Base-by-base conservation (phyloP, 2,113 vertebrate species). In the Himantopus leucocephalus region DNA sequence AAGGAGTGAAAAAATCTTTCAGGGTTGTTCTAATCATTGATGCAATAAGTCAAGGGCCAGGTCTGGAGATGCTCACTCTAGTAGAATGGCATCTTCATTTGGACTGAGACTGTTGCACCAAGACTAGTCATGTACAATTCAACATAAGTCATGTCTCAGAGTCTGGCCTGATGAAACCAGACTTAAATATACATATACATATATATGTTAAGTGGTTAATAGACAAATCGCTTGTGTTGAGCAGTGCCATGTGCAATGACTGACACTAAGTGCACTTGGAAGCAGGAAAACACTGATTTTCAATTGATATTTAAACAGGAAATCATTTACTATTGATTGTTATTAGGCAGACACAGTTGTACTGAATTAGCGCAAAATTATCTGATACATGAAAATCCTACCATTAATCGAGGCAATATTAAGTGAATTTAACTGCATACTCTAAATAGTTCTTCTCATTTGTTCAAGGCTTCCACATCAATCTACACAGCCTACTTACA, bases 261-360 rank as follows among this genome's bases (percentile, higher is more conserved):
- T 92, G 85, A 81, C 85, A 67, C 12, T 67, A 67, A 90, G 34
- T 92, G 76, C 85, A 77, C 56, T 2, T 91, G 55, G 63, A 92
- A 92, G 64, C 47, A 92, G 64, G 85, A 92, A 94, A 96, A 81
- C 68, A 78, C 64, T 56, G 88, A 86, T 78, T 93, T 80, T 88
- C 91, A 92, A 67, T 19, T 84, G 22, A 86, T 94, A 90, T 72
- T 91, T 92, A 75, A 85, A 75, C n/a, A 90, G 75, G 48, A 96
- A 85, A 82, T 95, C 2, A 55, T 79, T 88, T 76, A 64, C 62
- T 94, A 67, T 92, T 68, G 70, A 72, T 68, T 78, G 56, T 84
- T 96, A 81, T 75, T 79, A 85, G 74, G 53, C 56, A 85, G 72
- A 75, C 39, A 64, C 30, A 23, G 72, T 83, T 88, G 64, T 37